These are phyloP conservation scores for Vulpes lagopus DNA, from an alignment of 2,113 vertebrate genomes.

Conservation along the genomic window DNA sequence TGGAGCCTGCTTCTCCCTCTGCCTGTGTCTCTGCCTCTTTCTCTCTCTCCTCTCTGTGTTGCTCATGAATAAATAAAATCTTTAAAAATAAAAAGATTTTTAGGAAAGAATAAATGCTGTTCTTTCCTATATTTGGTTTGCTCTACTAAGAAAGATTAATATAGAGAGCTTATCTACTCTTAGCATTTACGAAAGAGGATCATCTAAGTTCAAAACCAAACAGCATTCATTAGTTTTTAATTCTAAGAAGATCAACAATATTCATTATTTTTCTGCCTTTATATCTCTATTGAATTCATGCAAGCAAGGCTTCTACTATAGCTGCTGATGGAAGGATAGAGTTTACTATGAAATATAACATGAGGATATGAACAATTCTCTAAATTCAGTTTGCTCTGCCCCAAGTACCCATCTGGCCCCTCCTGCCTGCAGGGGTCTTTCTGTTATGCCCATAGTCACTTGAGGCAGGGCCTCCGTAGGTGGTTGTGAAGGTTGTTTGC, in stretches of 20 bases:
- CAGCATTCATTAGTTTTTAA: slow-evolving; percentile 2
- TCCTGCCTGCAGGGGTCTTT: not conserved
- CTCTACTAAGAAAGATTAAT: slow-evolving; percentile 13
- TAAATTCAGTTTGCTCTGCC: not conserved
- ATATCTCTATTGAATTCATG: not conserved
- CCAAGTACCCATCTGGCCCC: not conserved
- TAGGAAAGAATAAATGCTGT: slow-evolving; percentile 27
- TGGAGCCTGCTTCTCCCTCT: no score
- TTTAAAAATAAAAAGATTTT: not conserved
- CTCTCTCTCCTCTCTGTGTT: no score
- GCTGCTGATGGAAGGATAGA: not conserved
- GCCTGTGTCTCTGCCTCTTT: no score
- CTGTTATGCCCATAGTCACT: not conserved
- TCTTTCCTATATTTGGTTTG: not conserved
- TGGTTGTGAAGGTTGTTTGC: not conserved
- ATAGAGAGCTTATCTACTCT: slow-evolving; percentile 16
- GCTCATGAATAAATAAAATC: no score
- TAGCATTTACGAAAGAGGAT: not conserved
- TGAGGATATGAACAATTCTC: not conserved
- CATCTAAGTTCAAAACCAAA: slow-evolving; percentile 37
- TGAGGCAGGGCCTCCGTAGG: not conserved
- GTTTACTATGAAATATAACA: not conserved
- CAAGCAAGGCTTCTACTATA: not conserved
- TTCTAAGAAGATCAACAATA: not conserved
- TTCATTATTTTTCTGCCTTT: not conserved